A percentile compares a stretch with the other conserved stretches of the same genome.
These are phyloP conservation scores for Palythoa grandiflora DNA, from an alignment of 92 coral and sea anemone genomes.

Conservation along the genomic window DNA sequence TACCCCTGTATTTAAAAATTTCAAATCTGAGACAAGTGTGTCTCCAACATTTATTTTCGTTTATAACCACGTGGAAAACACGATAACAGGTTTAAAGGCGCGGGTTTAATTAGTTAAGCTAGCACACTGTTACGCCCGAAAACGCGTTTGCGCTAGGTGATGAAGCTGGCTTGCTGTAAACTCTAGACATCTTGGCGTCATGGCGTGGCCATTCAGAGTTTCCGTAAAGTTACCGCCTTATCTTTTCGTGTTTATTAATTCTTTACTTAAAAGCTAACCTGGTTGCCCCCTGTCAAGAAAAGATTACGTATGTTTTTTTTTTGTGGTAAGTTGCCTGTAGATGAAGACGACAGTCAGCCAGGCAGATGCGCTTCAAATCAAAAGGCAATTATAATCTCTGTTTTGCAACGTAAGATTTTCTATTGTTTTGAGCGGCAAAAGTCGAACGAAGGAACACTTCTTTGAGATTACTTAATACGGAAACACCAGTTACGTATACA, in stretches of 20 bases:
- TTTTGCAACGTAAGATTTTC: not conserved
- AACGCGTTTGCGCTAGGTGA: conserved; percentile 23
- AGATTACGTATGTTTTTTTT: not conserved
- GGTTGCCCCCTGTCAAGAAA: not conserved
- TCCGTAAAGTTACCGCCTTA: conserved; percentile 18
- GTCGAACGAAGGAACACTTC: not conserved
- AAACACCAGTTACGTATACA: not conserved
- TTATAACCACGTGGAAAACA: conserved; percentile 26
- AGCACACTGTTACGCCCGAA: not conserved
- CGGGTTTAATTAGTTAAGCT: conserved; percentile 16
- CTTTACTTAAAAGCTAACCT: not conserved
- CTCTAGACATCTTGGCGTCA: conserved; percentile 25
- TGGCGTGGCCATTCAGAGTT: not conserved
- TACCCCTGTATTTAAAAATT: not conserved
- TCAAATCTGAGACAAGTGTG: not conserved
- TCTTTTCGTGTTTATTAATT: not conserved
- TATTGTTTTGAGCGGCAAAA: not conserved
- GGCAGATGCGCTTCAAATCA: too few species aligned
- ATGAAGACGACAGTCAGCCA: too few species aligned
- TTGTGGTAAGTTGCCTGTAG: too few species aligned
- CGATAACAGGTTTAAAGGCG: conserved; percentile 14
- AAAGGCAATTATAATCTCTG: not conserved
- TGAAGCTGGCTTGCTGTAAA: not conserved
- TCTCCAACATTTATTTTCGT: not conserved
- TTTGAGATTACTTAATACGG: not conserved